Conservation (phyloP, 2,888 invertebrate genomes). For the Lucinisca nassula region DNA sequence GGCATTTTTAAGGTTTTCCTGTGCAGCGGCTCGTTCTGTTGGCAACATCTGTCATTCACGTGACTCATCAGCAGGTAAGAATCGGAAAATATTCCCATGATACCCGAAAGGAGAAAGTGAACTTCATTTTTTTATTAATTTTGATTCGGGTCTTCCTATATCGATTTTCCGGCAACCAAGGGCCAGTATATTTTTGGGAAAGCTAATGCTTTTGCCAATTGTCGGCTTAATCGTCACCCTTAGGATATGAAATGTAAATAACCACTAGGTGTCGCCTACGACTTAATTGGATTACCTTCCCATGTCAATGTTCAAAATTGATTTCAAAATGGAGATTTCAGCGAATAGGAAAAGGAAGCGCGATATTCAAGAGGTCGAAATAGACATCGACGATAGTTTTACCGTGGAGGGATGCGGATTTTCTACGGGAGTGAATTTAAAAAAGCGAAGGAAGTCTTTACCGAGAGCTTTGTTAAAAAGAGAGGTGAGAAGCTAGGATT, state of each 20-base stretch:
- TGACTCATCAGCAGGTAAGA: no score
- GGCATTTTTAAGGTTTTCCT: no score
- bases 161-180: no score
- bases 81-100: no score
- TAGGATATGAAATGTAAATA: background rate
- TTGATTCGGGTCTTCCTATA: no score
- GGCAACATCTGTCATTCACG: background rate
- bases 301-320: background rate
- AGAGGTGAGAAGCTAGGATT: background rate
- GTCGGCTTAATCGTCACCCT: background rate
- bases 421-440: conserved; percentile 42
- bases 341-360: conserved; percentile 78
- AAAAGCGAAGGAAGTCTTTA: conserved; percentile 62
- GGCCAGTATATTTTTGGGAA: no score
- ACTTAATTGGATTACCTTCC: background rate
- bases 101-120: no score
- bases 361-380: conserved; percentile 73
- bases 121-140: no score
- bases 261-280: background rate
- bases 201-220: no score
- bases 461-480: background rate
- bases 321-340: conserved; percentile 68
- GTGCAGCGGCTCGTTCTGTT: background rate
- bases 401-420: conserved; percentile 68
- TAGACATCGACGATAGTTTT: conserved; percentile 61